phyloP scores from a whole-genome alignment of 2,888 invertebrate species.

The Catocala sponsa region DNA sequence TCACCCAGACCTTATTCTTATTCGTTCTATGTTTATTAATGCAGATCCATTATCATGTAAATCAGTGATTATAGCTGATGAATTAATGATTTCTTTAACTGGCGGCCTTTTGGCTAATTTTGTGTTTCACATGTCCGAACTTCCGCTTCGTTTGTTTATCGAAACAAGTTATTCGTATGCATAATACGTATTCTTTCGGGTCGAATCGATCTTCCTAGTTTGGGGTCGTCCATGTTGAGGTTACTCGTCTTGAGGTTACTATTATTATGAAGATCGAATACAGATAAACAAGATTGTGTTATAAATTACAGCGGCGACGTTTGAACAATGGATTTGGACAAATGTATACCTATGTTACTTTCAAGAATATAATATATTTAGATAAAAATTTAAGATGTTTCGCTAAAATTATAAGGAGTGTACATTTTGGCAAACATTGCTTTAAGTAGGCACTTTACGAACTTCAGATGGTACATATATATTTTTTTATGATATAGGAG shows the following conservation, averaged over 20 bases:
- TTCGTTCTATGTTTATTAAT: slow-evolving; percentile 5
- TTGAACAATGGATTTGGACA: background rate
- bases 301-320: slow-evolving; percentile 9
- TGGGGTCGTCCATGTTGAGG: slow-evolving; percentile 46
- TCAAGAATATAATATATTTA: no score
- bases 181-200: slow-evolving; percentile 45
- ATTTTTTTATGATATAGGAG: no score
- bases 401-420: no score
- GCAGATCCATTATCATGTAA: slow-evolving; percentile 32
- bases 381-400: no score
- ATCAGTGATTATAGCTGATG: slow-evolving; percentile 23
- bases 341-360: no score
- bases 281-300: slow-evolving; percentile 21
- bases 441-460: no score
- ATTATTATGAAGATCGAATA: slow-evolving; percentile 38
- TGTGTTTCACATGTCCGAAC: slow-evolving; percentile 23
- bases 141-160: slow-evolving; percentile 46
- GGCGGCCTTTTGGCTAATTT: slow-evolving; percentile 43
- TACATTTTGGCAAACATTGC: no score
- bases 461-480: no score
- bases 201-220: slow-evolving; percentile 48
- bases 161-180: slow-evolving; percentile 47
- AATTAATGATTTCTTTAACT: slow-evolving; percentile 33
- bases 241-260: slow-evolving; percentile 36
- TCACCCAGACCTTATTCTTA: slow-evolving; percentile 12